Evolutionary conservation across 2,113 vertebrate genomes (phyloP).

Genomic region (Bucco capensis): DNA sequence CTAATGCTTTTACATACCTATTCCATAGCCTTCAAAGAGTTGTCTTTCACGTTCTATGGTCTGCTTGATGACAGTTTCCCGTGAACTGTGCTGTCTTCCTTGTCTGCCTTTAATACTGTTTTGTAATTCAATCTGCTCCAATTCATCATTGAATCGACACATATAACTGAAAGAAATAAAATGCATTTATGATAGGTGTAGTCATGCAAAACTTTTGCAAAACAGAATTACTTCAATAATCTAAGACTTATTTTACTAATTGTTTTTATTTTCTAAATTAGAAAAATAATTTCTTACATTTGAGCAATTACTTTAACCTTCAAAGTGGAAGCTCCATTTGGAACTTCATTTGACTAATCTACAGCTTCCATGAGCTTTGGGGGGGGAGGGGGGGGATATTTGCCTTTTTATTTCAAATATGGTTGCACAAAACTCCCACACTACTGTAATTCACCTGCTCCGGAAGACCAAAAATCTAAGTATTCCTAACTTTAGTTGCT

Average conservation of each 20-base stretch:
- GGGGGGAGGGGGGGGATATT: background rate
- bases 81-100: conserved; percentile 84
- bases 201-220: background rate
- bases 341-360: background rate
- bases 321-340: background rate
- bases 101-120: conserved; percentile 93
- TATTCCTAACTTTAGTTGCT: background rate
- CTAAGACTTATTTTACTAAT: background rate
- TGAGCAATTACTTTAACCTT: background rate
- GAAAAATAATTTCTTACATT: background rate
- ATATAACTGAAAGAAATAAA: conserved; percentile 82
- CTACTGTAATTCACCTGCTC: background rate
- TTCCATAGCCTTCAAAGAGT: conserved; percentile 80
- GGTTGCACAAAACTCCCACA: background rate
- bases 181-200: background rate
- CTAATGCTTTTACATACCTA: conserved; percentile 74
- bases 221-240: background rate
- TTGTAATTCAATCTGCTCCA: conserved; percentile 91
- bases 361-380: background rate
- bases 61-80: conserved; percentile 87
- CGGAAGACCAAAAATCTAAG: background rate
- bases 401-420: background rate
- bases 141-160: conserved; percentile 83
- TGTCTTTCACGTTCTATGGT: conserved; percentile 85
- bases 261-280: background rate